Evolutionary conservation across 2,113 vertebrate species (phyloP).

Genomic region (Bos javanicus): DNA sequence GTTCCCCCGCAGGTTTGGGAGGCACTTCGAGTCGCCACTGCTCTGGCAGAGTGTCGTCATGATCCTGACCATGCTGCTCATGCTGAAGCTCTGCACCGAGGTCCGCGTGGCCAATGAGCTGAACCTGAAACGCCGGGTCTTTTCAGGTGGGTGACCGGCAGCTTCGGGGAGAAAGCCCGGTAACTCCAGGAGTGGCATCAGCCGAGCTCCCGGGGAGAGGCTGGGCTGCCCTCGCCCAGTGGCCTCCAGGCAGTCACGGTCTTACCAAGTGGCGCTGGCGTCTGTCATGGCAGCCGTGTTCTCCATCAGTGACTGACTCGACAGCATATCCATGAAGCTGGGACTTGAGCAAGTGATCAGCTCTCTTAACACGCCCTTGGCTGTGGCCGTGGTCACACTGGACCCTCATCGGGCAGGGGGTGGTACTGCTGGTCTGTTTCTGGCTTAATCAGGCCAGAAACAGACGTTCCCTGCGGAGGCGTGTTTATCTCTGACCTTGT

Average conservation of each 20-base stretch:
- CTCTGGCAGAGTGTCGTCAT: conserved; percentile 97
- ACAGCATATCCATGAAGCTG: not conserved
- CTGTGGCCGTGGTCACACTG: rapidly evolving
- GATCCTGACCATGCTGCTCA: conserved; percentile 95
- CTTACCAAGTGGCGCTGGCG: rapidly evolving
- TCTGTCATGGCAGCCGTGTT: rapidly evolving
- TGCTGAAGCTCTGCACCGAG: conserved; percentile 94
- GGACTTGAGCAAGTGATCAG: not conserved
- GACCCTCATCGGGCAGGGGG: not conserved
- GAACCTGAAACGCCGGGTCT: conserved; percentile 88
- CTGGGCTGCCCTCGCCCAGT: rapidly evolving
- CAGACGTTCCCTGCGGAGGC: not conserved
- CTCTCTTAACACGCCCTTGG: rapidly evolving
- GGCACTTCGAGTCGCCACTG: conserved; percentile 91
- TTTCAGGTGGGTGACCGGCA: conserved; percentile 87
- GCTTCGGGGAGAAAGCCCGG: not conserved
- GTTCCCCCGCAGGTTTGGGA: conserved; percentile 87
- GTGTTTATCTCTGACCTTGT: not conserved
- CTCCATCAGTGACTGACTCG: not conserved
- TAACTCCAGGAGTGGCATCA: no score
- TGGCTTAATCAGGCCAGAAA: rapidly evolving
- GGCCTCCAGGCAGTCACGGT: not conserved
- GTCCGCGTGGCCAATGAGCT: conserved; percentile 90
- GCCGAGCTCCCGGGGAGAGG: rapidly evolving
- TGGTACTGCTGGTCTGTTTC: not conserved